A percentile compares a stretch with the other conserved stretches of the same genome.
Conservation (phyloP, 2,888 invertebrate genomes). For the Erebia palarica region DNA sequence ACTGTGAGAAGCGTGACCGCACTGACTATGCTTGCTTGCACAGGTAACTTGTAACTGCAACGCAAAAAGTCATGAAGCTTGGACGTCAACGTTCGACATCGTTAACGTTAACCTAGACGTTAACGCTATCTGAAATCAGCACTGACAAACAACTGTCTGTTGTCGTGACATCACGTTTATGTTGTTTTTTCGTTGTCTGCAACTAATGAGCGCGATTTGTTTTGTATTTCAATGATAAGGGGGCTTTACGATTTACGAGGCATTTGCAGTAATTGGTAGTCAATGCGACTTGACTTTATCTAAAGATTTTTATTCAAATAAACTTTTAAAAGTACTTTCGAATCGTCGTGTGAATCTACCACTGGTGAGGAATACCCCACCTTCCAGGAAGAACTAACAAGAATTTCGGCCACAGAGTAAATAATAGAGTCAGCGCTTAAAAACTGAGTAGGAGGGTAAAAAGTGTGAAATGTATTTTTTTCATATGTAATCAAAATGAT, state of each 20-base stretch:
- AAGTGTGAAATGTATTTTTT: slow-evolving; percentile 7
- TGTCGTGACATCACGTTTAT: slow-evolving; percentile 28
- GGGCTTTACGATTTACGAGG: slow-evolving; percentile 22
- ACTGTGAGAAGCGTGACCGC: no score
- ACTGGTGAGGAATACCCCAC: no score
- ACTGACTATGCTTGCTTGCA: no score
- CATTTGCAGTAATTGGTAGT: slow-evolving; percentile 7
- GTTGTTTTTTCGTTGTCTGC: slow-evolving; percentile 18
- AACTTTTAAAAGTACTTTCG: no score
- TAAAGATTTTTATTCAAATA: no score
- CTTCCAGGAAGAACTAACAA: no score
- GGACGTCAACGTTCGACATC: slow-evolving; percentile 18
- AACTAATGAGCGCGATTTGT: slow-evolving; percentile 20
- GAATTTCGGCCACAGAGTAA: no score
- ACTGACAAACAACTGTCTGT: slow-evolving; percentile 30
- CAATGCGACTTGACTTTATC: no score
- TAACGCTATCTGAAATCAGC: slow-evolving; percentile 34
- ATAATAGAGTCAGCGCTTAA: no score
- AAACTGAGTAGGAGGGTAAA: background rate
- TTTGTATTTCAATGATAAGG: slow-evolving; percentile 32
- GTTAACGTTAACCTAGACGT: slow-evolving; percentile 36
- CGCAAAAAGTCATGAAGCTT: no score
- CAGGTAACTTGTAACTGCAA: no score
- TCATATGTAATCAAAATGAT: background rate
- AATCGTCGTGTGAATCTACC: no score